Percentiles rank a stretch among this genome's conserved stretches.
Conservation (phyloP, 1,140 invertebrate genomes). For the Phortica variegata region DNA sequence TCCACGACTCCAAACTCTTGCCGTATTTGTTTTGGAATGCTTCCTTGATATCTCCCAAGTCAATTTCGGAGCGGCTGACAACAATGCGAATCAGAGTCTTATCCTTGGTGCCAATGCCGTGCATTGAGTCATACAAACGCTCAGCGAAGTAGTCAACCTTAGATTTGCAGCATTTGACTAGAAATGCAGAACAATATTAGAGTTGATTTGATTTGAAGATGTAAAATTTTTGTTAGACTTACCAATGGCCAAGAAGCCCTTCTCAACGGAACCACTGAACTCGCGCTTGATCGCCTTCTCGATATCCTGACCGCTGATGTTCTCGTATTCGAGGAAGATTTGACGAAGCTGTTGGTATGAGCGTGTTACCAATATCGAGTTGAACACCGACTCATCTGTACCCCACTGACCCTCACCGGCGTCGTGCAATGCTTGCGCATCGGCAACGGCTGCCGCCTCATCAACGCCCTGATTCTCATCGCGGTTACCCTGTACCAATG, state of each 20-base stretch:
- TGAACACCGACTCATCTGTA: conserved; percentile 85
- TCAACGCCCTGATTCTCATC: conserved; percentile 77
- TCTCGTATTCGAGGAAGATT: conserved; percentile 79
- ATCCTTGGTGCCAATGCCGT: conserved; percentile 85
- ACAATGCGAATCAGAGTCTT: conserved; percentile 86
- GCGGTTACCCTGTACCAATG: conserved; percentile 76
- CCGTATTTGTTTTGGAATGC: conserved; percentile 83
- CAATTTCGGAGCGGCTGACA: conserved; percentile 88
- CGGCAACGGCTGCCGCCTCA: conserved; percentile 66
- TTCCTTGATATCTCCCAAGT: conserved; percentile 87
- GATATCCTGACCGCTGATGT: conserved; percentile 74
- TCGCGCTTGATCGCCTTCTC: conserved; percentile 85
- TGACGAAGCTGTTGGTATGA: conserved; percentile 80
- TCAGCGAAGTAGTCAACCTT: conserved; percentile 93
- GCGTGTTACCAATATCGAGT: conserved; percentile 75
- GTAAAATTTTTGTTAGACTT: conserved; percentile 39
- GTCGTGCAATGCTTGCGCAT: conserved; percentile 69
- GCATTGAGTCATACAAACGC: conserved; percentile 85
- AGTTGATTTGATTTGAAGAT: background rate
- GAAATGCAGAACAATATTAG: background rate
- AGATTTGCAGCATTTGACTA: conserved; percentile 86
- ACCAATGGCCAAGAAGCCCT: conserved; percentile 85
- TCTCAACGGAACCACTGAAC: conserved; percentile 82
- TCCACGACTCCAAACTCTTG: conserved; percentile 79
- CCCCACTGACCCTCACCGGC: conserved; percentile 82